phyloP scores from a whole-genome alignment of 2,797 vertebrate genomes.

The Alcedo atthis region DNA sequence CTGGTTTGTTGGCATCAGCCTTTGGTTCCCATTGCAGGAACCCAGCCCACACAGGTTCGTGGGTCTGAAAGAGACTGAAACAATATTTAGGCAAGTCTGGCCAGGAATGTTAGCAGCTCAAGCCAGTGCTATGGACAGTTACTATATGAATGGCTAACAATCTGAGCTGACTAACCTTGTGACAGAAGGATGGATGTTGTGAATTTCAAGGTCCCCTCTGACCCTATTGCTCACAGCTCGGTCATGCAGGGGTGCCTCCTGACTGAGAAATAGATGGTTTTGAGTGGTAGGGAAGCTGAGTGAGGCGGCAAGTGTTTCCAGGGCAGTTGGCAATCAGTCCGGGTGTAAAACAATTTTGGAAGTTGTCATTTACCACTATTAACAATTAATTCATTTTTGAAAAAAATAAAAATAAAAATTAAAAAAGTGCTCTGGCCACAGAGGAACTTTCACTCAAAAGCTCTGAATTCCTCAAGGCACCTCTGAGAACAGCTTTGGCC shows the following conservation, averaged over 20 bases:
- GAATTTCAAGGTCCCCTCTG: background rate
- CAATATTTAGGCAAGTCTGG: background rate
- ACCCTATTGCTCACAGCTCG: background rate
- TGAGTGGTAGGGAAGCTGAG: background rate
- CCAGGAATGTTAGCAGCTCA: background rate
- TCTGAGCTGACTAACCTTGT: background rate
- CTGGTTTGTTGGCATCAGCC: background rate
- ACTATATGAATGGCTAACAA: background rate
- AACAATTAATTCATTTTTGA: background rate
- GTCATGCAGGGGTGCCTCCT: background rate
- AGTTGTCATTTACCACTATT: background rate
- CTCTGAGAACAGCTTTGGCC: slow-evolving; percentile 15
- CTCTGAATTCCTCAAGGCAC: slow-evolving; percentile 42
- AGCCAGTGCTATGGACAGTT: background rate
- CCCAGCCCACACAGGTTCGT: background rate
- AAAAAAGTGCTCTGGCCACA: background rate
- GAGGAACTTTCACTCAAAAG: background rate
- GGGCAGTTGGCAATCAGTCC: background rate
- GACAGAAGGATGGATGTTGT: background rate
- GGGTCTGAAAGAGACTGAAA: background rate
- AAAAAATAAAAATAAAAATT: background rate
- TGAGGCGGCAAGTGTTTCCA: background rate
- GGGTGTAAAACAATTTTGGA: background rate
- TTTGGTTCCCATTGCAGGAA: slow-evolving; percentile 33
- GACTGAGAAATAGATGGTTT: background rate